Evolutionary conservation across 1,140 invertebrate species (phyloP).

Genomic region (Stratiolaelaps scimitus): DNA sequence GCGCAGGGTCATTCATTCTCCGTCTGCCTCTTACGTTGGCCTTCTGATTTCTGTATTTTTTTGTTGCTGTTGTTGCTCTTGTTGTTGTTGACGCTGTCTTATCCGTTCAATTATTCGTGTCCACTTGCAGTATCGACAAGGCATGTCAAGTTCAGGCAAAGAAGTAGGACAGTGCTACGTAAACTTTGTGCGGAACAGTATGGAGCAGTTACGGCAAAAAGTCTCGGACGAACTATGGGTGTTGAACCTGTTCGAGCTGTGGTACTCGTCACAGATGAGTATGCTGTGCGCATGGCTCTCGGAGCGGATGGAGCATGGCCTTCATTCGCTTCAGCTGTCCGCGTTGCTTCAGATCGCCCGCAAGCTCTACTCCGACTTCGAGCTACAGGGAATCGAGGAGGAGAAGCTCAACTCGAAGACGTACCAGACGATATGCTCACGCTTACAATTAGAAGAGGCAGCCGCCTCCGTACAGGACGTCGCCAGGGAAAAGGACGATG

Average conservation of each 20-base stretch:
- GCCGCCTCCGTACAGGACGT: slow-evolving; percentile 75
- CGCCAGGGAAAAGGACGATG: slow-evolving; percentile 49
- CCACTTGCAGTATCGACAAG: slow-evolving; percentile 36
- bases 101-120: too few relatives aligned
- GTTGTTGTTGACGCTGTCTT: too few relatives aligned
- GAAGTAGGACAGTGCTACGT: slow-evolving; percentile 94
- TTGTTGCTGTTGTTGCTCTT: too few relatives aligned
- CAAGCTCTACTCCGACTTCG: slow-evolving; percentile 98
- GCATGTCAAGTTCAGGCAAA: slow-evolving; percentile 74
- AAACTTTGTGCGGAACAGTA: slow-evolving; percentile 88
- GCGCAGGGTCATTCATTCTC: too few relatives aligned
- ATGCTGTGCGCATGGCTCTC: slow-evolving; percentile 87
- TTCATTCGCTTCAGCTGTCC: slow-evolving; percentile 92
- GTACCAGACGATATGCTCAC: slow-evolving; percentile 78
- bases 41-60: slow-evolving; percentile 30
- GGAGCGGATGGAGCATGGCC: slow-evolving; percentile 78
- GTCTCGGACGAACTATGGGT: slow-evolving; percentile 95
- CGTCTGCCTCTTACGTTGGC: too few relatives aligned
- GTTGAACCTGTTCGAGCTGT: slow-evolving; percentile 89
- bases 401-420: slow-evolving; percentile 93
- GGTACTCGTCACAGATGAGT: slow-evolving; percentile 88
- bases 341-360: slow-evolving; percentile 88
- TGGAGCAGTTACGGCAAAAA: slow-evolving; percentile 94
- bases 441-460: slow-evolving; percentile 93
- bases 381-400: slow-evolving; percentile 94